Base-by-base conservation (phyloP, 2,888 invertebrate species). In the Xestia xanthographa region DNA sequence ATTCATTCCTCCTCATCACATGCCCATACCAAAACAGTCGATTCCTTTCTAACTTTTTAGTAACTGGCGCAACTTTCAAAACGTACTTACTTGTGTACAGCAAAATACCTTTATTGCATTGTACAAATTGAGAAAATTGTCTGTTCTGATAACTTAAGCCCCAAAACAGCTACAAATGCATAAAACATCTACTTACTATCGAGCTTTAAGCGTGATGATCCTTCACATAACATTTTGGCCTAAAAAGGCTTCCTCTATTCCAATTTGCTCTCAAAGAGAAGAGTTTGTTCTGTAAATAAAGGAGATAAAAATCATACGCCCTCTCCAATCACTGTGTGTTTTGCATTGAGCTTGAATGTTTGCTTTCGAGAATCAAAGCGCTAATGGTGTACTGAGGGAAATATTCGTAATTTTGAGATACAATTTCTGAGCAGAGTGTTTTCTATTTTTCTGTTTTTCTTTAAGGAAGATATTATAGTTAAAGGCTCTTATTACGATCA, bases 211-310 rank as follows among this genome's bases (percentile, higher is more conserved):
- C n/a, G 12, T 60, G 29, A 62, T 48, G 43, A 50, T 60, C 14
- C 20, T 48, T n/a, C 5, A 69, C 26, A 34, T 41, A 34, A 79
- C 67, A 71, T 72, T 83, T 65, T 56, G 70, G 14, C 45, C 38
- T 63, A 4, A 81, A 81, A 85, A 74, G 72, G 63, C 67, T 73
- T 70, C 56, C 60, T 53, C 70, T 66, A 56, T 67, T 76, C 66
- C 78, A 79, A 83, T 82, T 81, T 60, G 65, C 69, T 78, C 53
- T 74, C 82, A 80, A 67, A 77, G 75, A 41, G 60, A 62, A 43
- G 62, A 78, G 84, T 90, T 89, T 89, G 84, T 75, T 84, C 70
- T 72, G 86, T 83, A 88, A 88, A 90, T 80, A 88, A 74, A 71
- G 66, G 66, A 68, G 72, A 79, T 71, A 84, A 83, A 88, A 89